These are phyloP conservation scores for Nanger granti DNA, from an alignment of 2,113 vertebrate genomes.

Conservation along the genomic window DNA sequence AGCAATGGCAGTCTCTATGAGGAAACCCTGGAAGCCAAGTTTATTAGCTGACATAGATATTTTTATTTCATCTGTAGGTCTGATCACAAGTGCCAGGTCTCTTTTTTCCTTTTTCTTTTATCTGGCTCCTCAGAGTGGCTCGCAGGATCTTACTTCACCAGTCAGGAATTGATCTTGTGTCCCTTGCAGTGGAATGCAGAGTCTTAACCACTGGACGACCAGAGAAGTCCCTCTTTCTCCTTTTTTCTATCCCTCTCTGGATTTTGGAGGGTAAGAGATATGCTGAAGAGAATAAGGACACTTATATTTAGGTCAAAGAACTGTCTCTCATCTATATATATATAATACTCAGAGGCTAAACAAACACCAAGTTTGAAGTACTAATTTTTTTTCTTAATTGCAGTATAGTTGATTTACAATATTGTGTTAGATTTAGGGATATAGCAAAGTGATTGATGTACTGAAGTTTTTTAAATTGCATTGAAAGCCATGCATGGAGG, in stretches of 20 bases:
- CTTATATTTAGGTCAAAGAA: not conserved
- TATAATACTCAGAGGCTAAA: not conserved
- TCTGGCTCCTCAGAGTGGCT: not conserved
- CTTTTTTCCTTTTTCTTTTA: not conserved
- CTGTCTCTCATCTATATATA: not conserved
- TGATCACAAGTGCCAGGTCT: not conserved
- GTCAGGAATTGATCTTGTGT: not conserved
- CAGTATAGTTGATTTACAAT: not conserved
- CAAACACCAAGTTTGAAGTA: not conserved
- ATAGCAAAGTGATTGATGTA: not conserved
- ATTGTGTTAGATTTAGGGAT: not conserved
- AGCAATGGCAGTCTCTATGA: not conserved
- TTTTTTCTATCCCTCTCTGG: not conserved
- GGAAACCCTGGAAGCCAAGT: not conserved
- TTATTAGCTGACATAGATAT: not conserved
- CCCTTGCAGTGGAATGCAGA: not conserved
- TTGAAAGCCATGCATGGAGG: not conserved
- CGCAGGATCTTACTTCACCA: not conserved
- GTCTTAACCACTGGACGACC: not conserved
- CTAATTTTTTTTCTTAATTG: not conserved
- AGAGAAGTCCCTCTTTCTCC: not conserved
- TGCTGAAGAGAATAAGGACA: not conserved
- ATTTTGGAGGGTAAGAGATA: not conserved
- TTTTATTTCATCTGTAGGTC: slow-evolving; percentile 2
- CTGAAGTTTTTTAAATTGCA: not conserved